phyloP scores from a whole-genome alignment of 2,113 vertebrate genomes.

The Entomyzon cyanotis region DNA sequence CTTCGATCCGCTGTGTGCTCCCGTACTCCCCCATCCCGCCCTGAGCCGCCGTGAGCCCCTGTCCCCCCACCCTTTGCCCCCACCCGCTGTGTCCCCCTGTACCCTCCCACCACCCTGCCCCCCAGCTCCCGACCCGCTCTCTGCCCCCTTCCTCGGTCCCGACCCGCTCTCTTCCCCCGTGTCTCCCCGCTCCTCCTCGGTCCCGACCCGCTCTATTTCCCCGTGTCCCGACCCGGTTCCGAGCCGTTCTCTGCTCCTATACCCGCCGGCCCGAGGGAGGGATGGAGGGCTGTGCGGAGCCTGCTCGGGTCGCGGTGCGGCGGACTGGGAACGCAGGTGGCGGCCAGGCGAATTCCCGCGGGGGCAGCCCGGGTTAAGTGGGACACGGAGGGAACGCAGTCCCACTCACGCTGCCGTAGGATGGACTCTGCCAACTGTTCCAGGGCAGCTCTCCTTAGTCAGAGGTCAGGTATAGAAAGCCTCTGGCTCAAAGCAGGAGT shows the following conservation, averaged over 20 bases:
- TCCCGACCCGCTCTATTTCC: no score
- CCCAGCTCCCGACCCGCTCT: no score
- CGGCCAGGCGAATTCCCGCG: accelerated
- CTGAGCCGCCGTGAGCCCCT: no score
- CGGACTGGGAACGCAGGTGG: not conserved
- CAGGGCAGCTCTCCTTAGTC: not conserved
- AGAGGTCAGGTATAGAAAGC: not conserved
- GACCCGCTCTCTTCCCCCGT: no score
- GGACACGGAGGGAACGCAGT: accelerated
- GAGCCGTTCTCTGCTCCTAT: not conserved
- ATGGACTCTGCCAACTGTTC: accelerated
- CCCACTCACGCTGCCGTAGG: not conserved
- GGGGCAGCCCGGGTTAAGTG: not conserved
- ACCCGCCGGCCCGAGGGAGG: not conserved
- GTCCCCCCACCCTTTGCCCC: no score
- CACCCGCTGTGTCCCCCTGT: no score
- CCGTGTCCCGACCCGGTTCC: not conserved
- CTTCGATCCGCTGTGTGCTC: no score
- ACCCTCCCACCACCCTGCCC: no score
- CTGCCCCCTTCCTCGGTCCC: not conserved
- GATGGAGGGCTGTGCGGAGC: accelerated
- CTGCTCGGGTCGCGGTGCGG: accelerated
- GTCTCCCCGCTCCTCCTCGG: no score
- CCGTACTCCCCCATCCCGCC: not conserved
- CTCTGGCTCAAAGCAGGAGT: not conserved